These are phyloP conservation scores for Sympetrum striolatum DNA, from an alignment of 2,888 invertebrate genomes.

Conservation along the genomic window DNA sequence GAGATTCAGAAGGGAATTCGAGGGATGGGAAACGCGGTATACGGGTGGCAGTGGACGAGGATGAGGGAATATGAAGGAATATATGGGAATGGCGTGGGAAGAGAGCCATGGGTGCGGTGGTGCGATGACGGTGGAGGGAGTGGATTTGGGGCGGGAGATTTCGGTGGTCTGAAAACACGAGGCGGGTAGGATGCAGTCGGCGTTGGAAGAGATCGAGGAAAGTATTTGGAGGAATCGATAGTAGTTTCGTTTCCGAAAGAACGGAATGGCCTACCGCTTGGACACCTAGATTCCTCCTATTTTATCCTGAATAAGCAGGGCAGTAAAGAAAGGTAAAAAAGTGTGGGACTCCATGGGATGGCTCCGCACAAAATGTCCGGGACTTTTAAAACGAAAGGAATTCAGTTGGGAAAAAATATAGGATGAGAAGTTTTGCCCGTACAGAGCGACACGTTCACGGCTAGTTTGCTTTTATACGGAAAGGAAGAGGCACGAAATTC, in stretches of 20 bases:
- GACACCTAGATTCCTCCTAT: neutral
- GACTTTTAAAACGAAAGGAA: neutral
- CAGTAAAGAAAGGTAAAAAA: neutral
- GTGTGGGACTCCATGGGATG: neutral
- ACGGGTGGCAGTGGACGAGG: neutral
- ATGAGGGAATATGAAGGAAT: neutral
- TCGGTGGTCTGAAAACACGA: no score
- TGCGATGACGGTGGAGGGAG: neutral
- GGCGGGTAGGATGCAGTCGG: neutral
- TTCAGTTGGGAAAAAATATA: neutral
- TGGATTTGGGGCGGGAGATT: no score
- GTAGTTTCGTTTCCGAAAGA: neutral
- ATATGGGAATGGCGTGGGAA: neutral
- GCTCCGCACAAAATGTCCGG: neutral
- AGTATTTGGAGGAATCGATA: neutral
- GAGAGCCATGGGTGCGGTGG: neutral
- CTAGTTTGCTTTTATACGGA: neutral
- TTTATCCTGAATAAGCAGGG: neutral
- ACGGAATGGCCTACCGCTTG: neutral
- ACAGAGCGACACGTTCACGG: neutral
- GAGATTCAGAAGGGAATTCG: conserved; percentile 5
- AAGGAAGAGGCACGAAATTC: neutral
- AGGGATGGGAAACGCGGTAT: neutral
- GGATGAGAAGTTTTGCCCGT: neutral
- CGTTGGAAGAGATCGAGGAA: neutral